Conservation (phyloP, 2,113 vertebrate species). For the Limanda limanda region DNA sequence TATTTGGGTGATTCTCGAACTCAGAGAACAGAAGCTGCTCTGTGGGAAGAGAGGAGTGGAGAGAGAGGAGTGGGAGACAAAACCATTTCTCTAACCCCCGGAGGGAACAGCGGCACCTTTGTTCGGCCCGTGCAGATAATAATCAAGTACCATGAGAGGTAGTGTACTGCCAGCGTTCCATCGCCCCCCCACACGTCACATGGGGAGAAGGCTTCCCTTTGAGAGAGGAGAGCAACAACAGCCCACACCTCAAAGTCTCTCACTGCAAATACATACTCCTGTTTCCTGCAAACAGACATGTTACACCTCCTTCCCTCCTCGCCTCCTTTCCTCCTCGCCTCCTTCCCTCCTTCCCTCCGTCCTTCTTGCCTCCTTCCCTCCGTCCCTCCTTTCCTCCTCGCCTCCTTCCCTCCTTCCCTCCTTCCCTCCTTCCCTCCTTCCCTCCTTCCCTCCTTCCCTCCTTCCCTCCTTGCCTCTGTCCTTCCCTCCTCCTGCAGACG, state of each 20-base stretch:
- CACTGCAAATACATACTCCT: conserved; percentile 42
- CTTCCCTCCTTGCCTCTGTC: no score
- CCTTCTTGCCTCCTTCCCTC: no score
- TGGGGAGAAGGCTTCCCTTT: conserved; percentile 37
- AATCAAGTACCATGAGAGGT: conserved; percentile 51
- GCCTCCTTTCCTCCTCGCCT: no score
- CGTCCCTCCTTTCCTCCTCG: no score
- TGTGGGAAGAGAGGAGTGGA: no score
- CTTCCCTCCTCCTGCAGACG: no score
- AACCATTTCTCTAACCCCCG: not conserved
- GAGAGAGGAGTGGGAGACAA: conserved; percentile 31
- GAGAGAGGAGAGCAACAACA: conserved; percentile 42
- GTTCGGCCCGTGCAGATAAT: conserved; percentile 43
- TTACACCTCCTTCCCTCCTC: not conserved
- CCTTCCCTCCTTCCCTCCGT: not conserved
- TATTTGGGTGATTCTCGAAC: conserved; percentile 67
- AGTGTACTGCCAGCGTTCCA: conserved; percentile 41
- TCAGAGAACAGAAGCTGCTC: conserved; percentile 66
- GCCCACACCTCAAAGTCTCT: conserved; percentile 58
- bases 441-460: no score
- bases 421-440: no score
- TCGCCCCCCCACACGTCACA: conserved; percentile 36
- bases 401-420: no score
- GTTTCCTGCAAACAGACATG: conserved; percentile 5
- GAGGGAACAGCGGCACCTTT: conserved; percentile 60